phyloP scores from a whole-genome alignment of 2,113 vertebrate genomes.

The Hylia prasina region DNA sequence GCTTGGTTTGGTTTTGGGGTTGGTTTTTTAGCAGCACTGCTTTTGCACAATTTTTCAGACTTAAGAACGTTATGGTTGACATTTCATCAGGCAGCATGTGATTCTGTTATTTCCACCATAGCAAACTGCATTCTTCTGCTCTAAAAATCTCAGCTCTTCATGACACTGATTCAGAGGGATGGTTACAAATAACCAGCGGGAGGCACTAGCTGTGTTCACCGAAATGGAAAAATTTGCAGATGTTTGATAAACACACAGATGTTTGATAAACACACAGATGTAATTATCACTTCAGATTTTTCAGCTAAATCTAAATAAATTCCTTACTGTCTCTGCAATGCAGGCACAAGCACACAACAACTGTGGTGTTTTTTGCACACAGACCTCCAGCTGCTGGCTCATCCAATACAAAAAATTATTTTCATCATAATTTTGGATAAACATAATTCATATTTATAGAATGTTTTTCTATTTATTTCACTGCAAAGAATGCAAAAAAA shows the following conservation, averaged over 20 bases:
- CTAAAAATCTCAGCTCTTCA: not conserved
- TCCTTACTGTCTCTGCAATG: not conserved
- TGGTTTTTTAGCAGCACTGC: not conserved
- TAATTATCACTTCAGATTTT: not conserved
- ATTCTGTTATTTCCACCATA: not conserved
- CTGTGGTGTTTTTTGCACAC: not conserved
- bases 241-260: constrained; percentile 15
- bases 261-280: not conserved
- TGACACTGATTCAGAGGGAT: not conserved
- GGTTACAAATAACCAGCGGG: not conserved
- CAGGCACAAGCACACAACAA: not conserved
- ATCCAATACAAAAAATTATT: not conserved
- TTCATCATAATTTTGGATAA: not conserved
- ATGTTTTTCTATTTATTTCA: not conserved
- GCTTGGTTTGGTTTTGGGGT: not conserved
- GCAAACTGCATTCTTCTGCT: not conserved
- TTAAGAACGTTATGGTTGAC: not conserved
- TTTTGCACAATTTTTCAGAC: not conserved
- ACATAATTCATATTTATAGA: not conserved
- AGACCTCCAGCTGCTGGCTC: not conserved
- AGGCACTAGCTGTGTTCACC: not conserved
- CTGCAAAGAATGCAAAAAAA: not conserved
- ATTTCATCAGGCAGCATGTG: not conserved
- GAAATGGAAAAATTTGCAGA: not conserved
- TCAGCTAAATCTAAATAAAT: not conserved